Percentiles rank a stretch among this genome's conserved stretches.
Conservation (phyloP, 2,113 vertebrate genomes). For the Apodemus speciosus region DNA sequence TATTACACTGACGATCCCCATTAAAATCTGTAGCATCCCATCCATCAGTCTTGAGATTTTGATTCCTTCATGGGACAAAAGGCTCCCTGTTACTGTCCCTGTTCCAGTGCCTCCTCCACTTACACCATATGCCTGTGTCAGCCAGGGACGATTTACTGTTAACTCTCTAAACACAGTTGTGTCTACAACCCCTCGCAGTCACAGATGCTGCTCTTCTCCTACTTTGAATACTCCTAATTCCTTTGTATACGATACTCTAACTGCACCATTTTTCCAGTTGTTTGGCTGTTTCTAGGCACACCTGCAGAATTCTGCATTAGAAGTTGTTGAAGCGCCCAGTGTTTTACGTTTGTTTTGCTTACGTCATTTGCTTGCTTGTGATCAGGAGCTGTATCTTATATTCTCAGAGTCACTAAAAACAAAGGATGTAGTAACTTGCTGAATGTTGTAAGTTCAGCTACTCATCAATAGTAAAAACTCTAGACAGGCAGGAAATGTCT, state of each 20-base stretch:
- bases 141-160: neutral
- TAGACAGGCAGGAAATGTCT: neutral
- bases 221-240: neutral
- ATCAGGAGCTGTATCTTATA: neutral
- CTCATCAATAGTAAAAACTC: constrained; percentile 20
- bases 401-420: neutral
- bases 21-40: constrained; percentile 17
- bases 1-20: neutral
- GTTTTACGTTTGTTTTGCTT: constrained; percentile 19
- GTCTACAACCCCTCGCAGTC: neutral
- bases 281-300: neutral
- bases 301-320: neutral
- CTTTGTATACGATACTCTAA: neutral
- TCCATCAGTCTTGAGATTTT: constrained; percentile 20
- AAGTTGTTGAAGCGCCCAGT: neutral
- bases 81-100: neutral
- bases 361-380: neutral
- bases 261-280: neutral
- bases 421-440: neutral
- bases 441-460: neutral
- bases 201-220: neutral
- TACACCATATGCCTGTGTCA: neutral
- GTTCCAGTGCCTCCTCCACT: neutral
- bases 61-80: constrained; percentile 4
- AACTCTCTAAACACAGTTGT: neutral